These are phyloP conservation scores for Clarias batrachus DNA, from an alignment of 2,113 vertebrate species.

Conservation along the genomic window DNA sequence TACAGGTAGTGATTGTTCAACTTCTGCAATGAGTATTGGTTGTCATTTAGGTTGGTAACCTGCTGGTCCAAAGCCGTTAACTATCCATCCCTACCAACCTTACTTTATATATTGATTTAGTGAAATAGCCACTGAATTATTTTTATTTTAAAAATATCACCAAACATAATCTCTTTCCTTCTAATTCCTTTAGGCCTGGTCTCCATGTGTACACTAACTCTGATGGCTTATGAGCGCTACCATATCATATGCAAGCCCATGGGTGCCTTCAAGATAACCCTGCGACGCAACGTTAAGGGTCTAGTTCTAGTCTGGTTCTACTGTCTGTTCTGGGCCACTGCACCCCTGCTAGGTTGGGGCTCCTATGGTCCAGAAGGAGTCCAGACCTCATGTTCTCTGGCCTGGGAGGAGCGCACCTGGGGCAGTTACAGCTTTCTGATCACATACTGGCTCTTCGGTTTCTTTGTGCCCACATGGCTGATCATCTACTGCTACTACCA, in stretches of 20 bases:
- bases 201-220: conserved; percentile 68
- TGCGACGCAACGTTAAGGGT: conserved; percentile 57
- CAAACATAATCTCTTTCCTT: background rate
- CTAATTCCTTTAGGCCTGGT: conserved; percentile 53
- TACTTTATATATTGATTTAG: background rate
- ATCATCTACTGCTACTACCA: conserved; percentile 69
- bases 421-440: conserved; percentile 71
- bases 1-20: background rate
- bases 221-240: conserved; percentile 70
- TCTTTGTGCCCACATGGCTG: conserved; percentile 61
- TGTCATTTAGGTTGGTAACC: background rate
- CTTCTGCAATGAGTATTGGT: background rate
- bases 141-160: no score
- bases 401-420: conserved; percentile 66
- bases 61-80: background rate
- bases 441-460: conserved; percentile 68
- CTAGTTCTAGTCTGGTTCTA: conserved; percentile 66
- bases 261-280: conserved; percentile 61
- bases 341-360: conserved; percentile 68
- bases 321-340: conserved; percentile 69
- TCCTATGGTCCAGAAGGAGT: conserved; percentile 66
- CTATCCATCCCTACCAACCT: background rate
- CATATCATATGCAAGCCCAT: conserved; percentile 66
- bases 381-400: conserved; percentile 69
- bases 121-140: background rate